Evolutionary conservation across 1,140 invertebrate genomes (phyloP), one percentile per base, ranked within the genome.

Genomic region (Scaptodrosophila lebanonensis): DNA sequence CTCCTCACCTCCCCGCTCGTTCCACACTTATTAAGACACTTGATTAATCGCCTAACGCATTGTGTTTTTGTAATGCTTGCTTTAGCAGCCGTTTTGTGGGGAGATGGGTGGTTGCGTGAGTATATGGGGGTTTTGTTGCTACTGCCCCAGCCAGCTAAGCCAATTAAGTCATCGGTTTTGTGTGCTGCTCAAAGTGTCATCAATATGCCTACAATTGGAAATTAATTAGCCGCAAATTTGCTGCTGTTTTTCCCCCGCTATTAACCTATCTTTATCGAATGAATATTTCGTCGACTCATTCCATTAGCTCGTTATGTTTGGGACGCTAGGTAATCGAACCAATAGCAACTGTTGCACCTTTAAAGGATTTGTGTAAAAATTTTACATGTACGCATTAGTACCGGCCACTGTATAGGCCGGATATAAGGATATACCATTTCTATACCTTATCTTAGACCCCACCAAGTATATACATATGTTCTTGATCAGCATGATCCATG

Each of bases 21-120:
- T 8, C 22, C 22, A 8, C 22, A 67, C 54, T 66, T 71, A 67
- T 65, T 77, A 61, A 50, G 60, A 66, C 73, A 73, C 59, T 79
- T 79, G 73, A 79, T 79, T 79, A 79, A 79, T 79, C 75, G 75
- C 51, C 73, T 44, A 66, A 62, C 53, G 63, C 69, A 77, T 77
- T 77, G 67, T 77, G 72, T 59, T 71, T 75, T 72, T 51, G 53
- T 77, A 79, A 79, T 79, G 43, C 53, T 47, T 67, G 60, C 43
- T 64, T 25, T 45, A 44, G 43, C 59, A 38, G 63, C 57, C 51
- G 67, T 70, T 54, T 54, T 15, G 18, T 11, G 5, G 13, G 27
- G 18, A 35, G 13, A 30, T 38, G 51, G 45, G 48, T 18, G 20
- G 49, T n/a, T 47, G 47, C 36, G 32, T 40, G 33, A 16, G 12